These are phyloP conservation scores for Achlya flavicornis DNA, from an alignment of 2,888 invertebrate genomes.

Conservation along the genomic window DNA sequence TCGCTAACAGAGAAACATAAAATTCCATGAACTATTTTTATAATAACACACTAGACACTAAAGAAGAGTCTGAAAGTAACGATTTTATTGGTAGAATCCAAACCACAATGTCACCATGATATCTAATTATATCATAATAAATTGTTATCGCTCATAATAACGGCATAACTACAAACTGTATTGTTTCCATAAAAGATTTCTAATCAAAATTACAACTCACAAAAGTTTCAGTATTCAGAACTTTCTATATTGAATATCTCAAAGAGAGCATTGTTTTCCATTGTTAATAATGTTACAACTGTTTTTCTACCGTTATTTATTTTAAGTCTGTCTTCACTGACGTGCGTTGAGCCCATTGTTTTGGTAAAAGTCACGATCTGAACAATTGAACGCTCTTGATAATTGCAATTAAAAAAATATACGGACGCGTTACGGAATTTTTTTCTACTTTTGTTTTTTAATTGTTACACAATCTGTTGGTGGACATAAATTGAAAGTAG, in stretches of 20 bases:
- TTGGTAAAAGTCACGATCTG: slow-evolving; percentile 76
- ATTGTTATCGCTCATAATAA: no score
- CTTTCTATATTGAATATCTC: not conserved
- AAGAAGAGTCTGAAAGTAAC: no score
- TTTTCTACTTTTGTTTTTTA: slow-evolving; percentile 43
- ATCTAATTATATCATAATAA: no score
- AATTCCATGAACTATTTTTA: no score
- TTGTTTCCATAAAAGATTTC: not conserved
- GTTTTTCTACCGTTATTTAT: slow-evolving; percentile 63
- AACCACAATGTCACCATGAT: no score
- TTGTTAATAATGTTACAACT: slow-evolving; percentile 49
- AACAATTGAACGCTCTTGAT: slow-evolving; percentile 58
- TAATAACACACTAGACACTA: no score
- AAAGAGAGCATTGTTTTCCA: slow-evolving; percentile 32
- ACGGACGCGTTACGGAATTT: slow-evolving; percentile 30
- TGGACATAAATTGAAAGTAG: not conserved
- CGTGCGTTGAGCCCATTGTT: slow-evolving; percentile 71
- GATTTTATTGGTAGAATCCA: no score
- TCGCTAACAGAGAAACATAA: no score
- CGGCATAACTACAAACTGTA: not conserved
- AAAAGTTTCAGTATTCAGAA: not conserved
- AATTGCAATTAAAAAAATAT: slow-evolving; percentile 63
- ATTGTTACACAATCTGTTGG: slow-evolving; percentile 17
- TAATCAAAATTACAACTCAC: not conserved
- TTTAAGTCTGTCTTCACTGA: slow-evolving; percentile 62